phyloP scores from a whole-genome alignment of 2,797 vertebrate genomes.

The Oryzias sinensis region DNA sequence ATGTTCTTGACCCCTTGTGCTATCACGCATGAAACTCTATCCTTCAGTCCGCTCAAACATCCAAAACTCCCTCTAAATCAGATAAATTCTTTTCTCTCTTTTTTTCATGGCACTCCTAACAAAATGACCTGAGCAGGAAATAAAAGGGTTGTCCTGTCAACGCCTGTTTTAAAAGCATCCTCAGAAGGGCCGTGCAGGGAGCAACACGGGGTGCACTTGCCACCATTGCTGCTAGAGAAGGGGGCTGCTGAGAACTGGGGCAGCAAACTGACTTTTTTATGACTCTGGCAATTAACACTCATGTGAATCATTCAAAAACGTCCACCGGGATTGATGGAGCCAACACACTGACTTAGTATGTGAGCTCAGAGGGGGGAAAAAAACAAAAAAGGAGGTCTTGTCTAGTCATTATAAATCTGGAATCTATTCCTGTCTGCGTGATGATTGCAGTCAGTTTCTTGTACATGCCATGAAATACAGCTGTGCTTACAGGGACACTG shows the following conservation, averaged over 20 bases:
- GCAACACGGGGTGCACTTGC: constrained; percentile 68
- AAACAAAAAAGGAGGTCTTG: constrained; percentile 37
- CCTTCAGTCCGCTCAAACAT: constrained; percentile 61
- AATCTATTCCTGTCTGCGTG: constrained; percentile 56
- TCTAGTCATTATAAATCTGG: constrained; percentile 63
- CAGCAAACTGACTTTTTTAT: constrained; percentile 57
- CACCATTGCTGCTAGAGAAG: constrained; percentile 64
- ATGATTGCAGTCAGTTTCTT: constrained; percentile 63
- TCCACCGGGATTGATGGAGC: constrained; percentile 70
- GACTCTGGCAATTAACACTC: constrained; percentile 76
- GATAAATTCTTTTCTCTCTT: constrained; percentile 37
- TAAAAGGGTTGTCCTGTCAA: constrained; percentile 64
- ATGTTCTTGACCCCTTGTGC: constrained; percentile 47
- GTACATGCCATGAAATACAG: constrained; percentile 60
- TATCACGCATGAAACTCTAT: constrained; percentile 46
- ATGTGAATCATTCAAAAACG: constrained; percentile 72
- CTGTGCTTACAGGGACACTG: constrained; percentile 59
- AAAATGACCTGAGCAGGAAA: constrained; percentile 47
- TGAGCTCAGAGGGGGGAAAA: constrained; percentile 41
- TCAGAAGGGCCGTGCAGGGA: constrained; percentile 53
- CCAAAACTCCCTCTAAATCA: constrained; percentile 44
- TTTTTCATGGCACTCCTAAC: constrained; percentile 34
- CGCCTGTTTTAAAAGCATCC: constrained; percentile 64
- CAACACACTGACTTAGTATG: constrained; percentile 76
- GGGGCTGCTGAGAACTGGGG: constrained; percentile 45